Evolutionary conservation across 2,113 vertebrate genomes (phyloP).

Genomic region (Rhinoptilus africanus): DNA sequence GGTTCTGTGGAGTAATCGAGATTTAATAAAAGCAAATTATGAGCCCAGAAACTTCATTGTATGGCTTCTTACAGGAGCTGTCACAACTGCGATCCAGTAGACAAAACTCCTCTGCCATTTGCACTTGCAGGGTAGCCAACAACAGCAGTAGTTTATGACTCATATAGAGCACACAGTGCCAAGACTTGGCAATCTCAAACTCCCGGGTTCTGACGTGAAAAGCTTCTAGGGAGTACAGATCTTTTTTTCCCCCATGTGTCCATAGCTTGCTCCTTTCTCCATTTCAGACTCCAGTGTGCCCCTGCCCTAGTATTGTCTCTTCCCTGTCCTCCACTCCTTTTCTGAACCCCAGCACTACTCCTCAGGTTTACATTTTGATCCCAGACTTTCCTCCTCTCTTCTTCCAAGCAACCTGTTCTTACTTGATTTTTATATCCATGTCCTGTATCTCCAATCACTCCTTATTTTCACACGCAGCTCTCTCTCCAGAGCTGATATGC

Average conservation of each 20-base stretch:
- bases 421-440: neutral
- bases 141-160: neutral
- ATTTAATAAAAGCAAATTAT: neutral
- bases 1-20: neutral
- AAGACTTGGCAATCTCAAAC: neutral
- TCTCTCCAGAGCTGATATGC: neutral
- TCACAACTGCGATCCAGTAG: neutral
- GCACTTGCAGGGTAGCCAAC: neutral
- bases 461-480: neutral
- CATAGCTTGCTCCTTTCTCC: neutral
- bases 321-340: neutral
- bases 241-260: neutral
- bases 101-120: neutral
- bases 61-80: neutral
- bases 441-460: neutral
- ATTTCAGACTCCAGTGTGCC: neutral
- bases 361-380: neutral
- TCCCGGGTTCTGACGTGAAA: neutral
- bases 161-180: neutral
- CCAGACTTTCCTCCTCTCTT: neutral
- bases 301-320: neutral
- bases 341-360: neutral
- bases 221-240: neutral
- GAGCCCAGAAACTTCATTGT: neutral
- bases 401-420: neutral